Percentiles rank a stretch among this genome's conserved stretches.
Conservation (phyloP, 2,797 vertebrate species). For the Botia kubotai region DNA sequence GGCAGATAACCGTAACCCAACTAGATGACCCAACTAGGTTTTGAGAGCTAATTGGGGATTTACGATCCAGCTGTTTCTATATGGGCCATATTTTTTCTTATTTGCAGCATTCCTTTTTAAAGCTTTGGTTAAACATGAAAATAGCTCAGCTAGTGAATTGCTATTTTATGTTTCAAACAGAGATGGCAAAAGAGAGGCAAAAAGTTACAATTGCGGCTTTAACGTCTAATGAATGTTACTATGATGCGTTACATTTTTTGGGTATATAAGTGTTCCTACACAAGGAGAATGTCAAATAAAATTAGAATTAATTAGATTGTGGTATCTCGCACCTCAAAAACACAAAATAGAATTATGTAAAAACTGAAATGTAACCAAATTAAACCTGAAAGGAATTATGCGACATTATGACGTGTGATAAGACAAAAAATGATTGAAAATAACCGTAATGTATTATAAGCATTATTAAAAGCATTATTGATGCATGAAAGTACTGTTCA, state of each 20-base stretch:
- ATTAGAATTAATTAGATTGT: too few relatives aligned
- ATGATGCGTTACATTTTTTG: too few relatives aligned
- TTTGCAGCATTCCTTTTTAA: too few relatives aligned
- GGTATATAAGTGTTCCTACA: too few relatives aligned
- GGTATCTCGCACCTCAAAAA: too few relatives aligned
- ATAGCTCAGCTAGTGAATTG: background rate
- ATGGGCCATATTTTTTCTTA: background rate
- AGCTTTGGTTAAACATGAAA: too few relatives aligned
- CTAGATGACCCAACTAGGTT: slow-evolving; percentile 11
- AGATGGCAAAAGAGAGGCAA: background rate
- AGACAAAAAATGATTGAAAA: too few relatives aligned
- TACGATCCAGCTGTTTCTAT: background rate
- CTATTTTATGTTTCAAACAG: background rate
- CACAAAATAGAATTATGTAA: too few relatives aligned
- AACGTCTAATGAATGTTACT: too few relatives aligned
- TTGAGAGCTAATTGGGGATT: background rate
- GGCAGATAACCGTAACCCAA: background rate
- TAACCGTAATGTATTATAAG: background rate
- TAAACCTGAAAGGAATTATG: background rate
- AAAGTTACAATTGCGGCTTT: background rate
- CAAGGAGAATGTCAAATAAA: too few relatives aligned
- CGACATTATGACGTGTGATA: background rate
- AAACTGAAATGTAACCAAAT: background rate
- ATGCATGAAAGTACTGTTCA: too few relatives aligned
- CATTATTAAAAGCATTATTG: background rate